These are phyloP conservation scores for Lasioglossum marginatum DNA, from an alignment of 2,888 invertebrate genomes.

Conservation along the genomic window DNA sequence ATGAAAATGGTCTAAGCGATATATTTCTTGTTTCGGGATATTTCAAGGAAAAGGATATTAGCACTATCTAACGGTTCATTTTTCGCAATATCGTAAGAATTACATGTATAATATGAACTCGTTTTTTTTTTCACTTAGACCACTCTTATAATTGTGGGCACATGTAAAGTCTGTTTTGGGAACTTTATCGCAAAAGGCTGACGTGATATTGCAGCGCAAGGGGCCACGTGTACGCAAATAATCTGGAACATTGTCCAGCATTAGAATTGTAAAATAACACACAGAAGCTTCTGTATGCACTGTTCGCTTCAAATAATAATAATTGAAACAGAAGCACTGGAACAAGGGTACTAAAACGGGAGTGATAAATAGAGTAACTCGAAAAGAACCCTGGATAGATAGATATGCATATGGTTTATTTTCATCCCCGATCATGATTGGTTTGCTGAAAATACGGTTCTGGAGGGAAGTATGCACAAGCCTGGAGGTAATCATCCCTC, in stretches of 20 bases:
- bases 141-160: no score
- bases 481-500: neutral
- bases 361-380: neutral
- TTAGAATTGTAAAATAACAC: neutral
- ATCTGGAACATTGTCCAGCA: neutral
- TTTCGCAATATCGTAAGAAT: no score
- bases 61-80: no score
- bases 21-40: no score
- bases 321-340: neutral
- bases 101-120: no score
- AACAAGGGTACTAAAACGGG: neutral
- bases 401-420: neutral
- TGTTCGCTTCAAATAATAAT: neutral
- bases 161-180: neutral
- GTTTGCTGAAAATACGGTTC: neutral
- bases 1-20: no score
- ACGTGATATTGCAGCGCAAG: no score
- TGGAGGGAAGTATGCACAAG: no score
- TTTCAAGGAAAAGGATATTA: no score
- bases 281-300: neutral
- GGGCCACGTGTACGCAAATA: neutral
- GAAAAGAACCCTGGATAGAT: neutral
- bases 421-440: neutral
- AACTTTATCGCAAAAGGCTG: neutral
- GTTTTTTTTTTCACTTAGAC: no score